These are phyloP conservation scores for Erinaceus europaeus DNA, from an alignment of 2,113 vertebrate genomes.

Conservation along the genomic window DNA sequence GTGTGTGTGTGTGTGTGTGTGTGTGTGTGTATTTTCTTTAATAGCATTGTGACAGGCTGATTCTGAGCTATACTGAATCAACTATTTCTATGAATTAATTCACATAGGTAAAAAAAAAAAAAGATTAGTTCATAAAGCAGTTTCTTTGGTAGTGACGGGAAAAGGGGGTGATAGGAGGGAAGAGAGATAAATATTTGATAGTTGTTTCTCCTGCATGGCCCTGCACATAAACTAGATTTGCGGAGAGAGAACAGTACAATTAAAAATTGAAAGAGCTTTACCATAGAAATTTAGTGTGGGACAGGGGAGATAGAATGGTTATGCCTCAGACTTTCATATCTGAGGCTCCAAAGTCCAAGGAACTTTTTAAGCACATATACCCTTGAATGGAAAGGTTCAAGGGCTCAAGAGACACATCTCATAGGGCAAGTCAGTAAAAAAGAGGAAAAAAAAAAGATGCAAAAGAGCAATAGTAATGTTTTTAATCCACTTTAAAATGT, in stretches of 20 bases:
- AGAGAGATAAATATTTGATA: background rate
- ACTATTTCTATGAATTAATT: background rate
- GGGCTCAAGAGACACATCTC: background rate
- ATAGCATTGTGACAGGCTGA: background rate
- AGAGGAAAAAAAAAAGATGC: background rate
- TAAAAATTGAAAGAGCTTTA: background rate
- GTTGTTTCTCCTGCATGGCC: background rate
- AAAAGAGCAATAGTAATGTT: background rate
- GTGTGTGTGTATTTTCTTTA: too few relatives aligned
- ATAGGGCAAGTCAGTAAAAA: background rate
- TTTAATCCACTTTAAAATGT: constrained; percentile 23
- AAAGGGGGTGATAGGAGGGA: background rate
- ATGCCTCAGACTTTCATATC: too few relatives aligned
- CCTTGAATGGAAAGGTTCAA: constrained; percentile 4
- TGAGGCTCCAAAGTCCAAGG: constrained; percentile 22
- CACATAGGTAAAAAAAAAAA: too few relatives aligned
- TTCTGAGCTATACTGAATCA: background rate
- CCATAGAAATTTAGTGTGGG: background rate
- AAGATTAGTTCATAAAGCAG: background rate
- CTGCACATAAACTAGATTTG: background rate
- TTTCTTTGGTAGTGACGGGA: background rate
- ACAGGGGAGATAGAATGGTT: background rate
- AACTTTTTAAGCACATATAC: constrained; percentile 21
- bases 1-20: too few relatives aligned
- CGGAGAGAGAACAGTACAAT: background rate